Evolutionary conservation across 2,888 invertebrate species (phyloP), one percentile per base, ranked within the genome.

Genomic region (Oasisia sp.): DNA sequence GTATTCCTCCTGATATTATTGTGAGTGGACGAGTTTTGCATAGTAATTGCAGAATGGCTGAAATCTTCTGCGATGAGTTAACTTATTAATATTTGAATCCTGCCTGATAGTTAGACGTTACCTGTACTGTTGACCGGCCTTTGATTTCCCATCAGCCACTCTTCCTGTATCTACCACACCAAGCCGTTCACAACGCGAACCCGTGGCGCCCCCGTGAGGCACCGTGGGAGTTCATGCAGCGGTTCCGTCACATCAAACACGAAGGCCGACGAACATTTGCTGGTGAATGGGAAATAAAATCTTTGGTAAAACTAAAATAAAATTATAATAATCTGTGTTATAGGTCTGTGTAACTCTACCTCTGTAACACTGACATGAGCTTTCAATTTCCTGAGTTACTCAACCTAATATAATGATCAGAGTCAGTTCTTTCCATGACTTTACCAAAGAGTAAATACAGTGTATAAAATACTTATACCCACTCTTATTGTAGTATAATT

Each of bases 141-240:
- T 74, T 74, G 27, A 74, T 74, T 19, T 74, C n/a, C 74, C 74
- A 27, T 7, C 95, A 97, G 92, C 98, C 99, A 0, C 96, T 99
- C 93, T 99, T 99, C 96, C 97, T 99, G 91, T 98, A 98, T 96
- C 96, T 99, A 92, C 97, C 98, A 0, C 98, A 99, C 93, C 96
- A 96, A 94, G 98, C 99, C 0, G 98, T 98, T 0, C 99, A 99
- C 97, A 98, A 98, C 89, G 98, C 97, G 0, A 98, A 98, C 97
- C 97, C 98, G 0, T 98, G 98, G 95, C 96, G 98, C 12, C 98
- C 98, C 0, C 97, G 99, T 56, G 98, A 98, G 74, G 98, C 98
- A 0, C 98, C 98, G 0, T 97, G 98, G 94, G 96, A 97, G 3
- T 97, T 97, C 27, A 97, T 98, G 0, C 97, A 97, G 0, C 97